Evolutionary conservation across 35 echinoderm and acorn worm genomes (phyloP).

Genomic region (Lytechinus variegatus): DNA sequence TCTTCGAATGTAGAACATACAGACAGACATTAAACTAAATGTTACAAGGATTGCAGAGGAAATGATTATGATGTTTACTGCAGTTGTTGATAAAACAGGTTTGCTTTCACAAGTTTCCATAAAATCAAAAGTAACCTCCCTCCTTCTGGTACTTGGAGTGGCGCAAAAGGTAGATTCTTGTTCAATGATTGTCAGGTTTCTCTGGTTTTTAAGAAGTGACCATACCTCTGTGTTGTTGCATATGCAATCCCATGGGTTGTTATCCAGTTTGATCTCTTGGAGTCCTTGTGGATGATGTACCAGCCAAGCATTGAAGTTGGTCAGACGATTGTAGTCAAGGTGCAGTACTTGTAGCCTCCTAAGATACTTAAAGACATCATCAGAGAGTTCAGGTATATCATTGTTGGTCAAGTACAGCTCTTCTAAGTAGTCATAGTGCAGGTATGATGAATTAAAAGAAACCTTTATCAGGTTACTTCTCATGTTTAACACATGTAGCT

Average conservation of each 20-base stretch:
- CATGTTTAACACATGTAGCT: neutral
- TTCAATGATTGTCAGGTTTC: neutral
- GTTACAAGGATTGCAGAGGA: neutral
- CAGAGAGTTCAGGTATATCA: slow-evolving; percentile 25
- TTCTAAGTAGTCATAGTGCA: slow-evolving; percentile 43
- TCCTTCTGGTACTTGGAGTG: neutral
- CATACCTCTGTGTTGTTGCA: neutral
- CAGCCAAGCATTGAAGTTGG: slow-evolving; percentile 52
- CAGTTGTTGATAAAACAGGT: neutral
- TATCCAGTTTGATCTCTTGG: neutral
- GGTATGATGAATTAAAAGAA: neutral
- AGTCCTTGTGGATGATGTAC: slow-evolving; percentile 28
- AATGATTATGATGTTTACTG: neutral
- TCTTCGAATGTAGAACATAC: neutral
- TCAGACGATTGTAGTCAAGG: slow-evolving; percentile 35
- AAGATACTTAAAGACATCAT: slow-evolving; percentile 44
- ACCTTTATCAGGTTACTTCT: neutral
- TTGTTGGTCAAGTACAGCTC: slow-evolving; percentile 55
- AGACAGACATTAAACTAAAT: neutral
- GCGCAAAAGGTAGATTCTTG: neutral
- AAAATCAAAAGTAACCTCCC: neutral
- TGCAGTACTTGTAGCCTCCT: neutral
- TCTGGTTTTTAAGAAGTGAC: neutral
- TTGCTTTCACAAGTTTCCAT: neutral
- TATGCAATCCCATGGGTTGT: neutral